Percentiles rank a stretch among this genome's conserved stretches.
phyloP scores from a whole-genome alignment of 2,797 vertebrate genomes.

The Loriculus beryllinus region DNA sequence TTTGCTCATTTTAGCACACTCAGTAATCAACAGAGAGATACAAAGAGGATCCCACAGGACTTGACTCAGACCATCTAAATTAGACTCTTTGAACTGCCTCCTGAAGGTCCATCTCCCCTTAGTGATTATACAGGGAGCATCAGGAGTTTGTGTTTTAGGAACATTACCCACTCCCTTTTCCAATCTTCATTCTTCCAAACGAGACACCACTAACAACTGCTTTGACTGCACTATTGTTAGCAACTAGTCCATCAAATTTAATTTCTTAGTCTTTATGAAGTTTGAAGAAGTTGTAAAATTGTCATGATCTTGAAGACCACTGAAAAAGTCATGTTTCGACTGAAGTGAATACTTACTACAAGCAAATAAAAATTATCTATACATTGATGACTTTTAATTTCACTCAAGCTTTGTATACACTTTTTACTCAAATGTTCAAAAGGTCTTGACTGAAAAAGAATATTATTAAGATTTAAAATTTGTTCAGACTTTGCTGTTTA shows the following conservation, averaged over 20 bases:
- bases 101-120: background rate
- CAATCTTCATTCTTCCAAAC: background rate
- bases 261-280: background rate
- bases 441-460: background rate
- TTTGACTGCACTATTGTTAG: background rate
- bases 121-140: background rate
- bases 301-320: background rate
- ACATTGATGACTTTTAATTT: background rate
- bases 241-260: background rate
- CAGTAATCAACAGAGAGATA: accelerated
- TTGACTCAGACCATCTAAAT: background rate
- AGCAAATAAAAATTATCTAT: background rate
- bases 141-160: background rate
- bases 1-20: background rate
- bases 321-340: background rate
- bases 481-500: background rate
- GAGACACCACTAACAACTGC: background rate
- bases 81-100: background rate
- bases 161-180: background rate
- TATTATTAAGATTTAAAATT: background rate
- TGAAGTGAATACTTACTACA: background rate
- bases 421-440: background rate
- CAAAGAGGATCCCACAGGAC: background rate
- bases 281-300: background rate
- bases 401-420: background rate